Percentiles rank a stretch among this genome's conserved stretches.
These are phyloP conservation scores for Excalfactoria chinensis DNA, from an alignment of 2,113 vertebrate species.

Conservation along the genomic window DNA sequence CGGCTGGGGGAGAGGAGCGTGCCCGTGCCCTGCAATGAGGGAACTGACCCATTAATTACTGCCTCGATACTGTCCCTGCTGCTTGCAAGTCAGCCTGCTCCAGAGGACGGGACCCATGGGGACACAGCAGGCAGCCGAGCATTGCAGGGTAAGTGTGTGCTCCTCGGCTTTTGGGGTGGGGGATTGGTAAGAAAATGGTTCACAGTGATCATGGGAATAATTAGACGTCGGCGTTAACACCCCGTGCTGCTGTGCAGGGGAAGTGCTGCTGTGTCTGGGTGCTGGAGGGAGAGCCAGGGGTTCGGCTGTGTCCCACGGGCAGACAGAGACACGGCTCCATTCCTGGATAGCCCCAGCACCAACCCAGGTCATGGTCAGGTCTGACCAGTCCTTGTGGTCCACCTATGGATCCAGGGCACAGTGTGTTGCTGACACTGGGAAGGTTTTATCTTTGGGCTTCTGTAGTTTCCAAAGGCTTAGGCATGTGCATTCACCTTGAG, in stretches of 20 bases:
- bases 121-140: not conserved
- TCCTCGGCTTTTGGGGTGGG: rapidly evolving
- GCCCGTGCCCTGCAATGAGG: not conserved
- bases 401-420: rapidly evolving
- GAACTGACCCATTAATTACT: not conserved
- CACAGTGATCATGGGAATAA: rapidly evolving
- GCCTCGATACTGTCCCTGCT: not conserved
- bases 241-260: not conserved
- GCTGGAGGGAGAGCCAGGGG: not conserved
- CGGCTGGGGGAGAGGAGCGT: not conserved
- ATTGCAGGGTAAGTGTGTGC: not conserved
- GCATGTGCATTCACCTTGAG: rapidly evolving
- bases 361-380: rapidly evolving
- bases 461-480: not conserved
- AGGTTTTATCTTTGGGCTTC: not conserved
- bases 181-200: not conserved
- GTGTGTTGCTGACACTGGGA: rapidly evolving
- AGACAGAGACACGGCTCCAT: not conserved
- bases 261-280: not conserved
- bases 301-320: not conserved
- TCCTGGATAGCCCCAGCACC: rapidly evolving
- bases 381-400: rapidly evolving
- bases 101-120: not conserved
- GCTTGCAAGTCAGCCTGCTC: not conserved
- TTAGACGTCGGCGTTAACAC: not conserved